These are phyloP conservation scores for Zaprionus gabonicus DNA, from an alignment of 1,140 invertebrate genomes.

Conservation along the genomic window DNA sequence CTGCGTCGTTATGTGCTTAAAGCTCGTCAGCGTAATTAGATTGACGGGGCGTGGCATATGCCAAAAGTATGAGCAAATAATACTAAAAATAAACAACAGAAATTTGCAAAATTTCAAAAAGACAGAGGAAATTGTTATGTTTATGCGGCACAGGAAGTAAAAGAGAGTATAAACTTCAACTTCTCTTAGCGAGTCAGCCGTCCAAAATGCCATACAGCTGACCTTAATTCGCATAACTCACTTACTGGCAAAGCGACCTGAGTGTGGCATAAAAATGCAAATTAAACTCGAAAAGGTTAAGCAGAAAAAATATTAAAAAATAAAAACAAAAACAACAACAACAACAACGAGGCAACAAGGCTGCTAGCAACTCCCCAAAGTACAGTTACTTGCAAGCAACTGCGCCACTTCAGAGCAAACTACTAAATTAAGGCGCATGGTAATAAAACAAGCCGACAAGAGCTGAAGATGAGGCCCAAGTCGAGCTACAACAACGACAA, in stretches of 20 bases:
- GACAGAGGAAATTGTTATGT: constrained; percentile 14
- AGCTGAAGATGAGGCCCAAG: constrained; percentile 41
- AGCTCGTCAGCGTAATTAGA: constrained; percentile 29
- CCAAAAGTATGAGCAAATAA: constrained; percentile 10
- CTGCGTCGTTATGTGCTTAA: constrained; percentile 41
- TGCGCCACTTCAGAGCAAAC: constrained; percentile 63
- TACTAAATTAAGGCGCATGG: constrained; percentile 76
- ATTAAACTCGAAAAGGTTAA: constrained; percentile 62
- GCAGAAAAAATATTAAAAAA: constrained; percentile 18
- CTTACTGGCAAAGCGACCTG: constrained; percentile 37
- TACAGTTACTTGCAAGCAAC: constrained; percentile 63
- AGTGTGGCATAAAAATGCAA: constrained; percentile 69
- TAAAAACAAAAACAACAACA: constrained; percentile 18
- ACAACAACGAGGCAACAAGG: constrained; percentile 27
- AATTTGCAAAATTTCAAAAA: neutral
- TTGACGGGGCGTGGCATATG: constrained; percentile 5
- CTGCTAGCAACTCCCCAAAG: constrained; percentile 56
- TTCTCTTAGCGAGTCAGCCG: neutral
- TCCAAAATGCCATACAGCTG: neutral
- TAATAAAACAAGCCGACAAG: constrained; percentile 69
- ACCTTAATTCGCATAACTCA: constrained; percentile 30
- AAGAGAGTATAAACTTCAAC: neutral
- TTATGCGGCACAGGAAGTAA: neutral
- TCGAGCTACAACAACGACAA: constrained; percentile 20
- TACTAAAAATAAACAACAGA: constrained; percentile 6